Base-by-base conservation (phyloP, 2,797 vertebrate species). In the Sebastes ruberrimus region DNA sequence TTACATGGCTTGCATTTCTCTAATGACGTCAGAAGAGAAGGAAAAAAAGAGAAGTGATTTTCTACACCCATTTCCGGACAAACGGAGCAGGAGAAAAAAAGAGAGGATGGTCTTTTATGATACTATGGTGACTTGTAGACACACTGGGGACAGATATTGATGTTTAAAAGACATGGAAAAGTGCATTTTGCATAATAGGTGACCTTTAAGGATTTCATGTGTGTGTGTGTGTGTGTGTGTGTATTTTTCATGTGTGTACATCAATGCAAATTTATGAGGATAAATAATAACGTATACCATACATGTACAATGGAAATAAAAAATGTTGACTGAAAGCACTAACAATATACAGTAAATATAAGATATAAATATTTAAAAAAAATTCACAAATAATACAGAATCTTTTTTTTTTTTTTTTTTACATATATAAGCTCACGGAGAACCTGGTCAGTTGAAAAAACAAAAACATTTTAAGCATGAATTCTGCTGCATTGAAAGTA, bases 401-500 rank as follows among this genome's bases (percentile, higher is more conserved):
- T 63, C 13, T 38, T 52, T 71, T 7, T 38, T 38, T 33, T 33
- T 32, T 32, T 32, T 25, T 27, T 27, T 33, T 10, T 32, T 32
- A 33, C 14, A 16, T 64, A 22, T 35, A 56, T 33, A 46, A 55
- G 25, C 16, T 76, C 25, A 42, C 46, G 8, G 46, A 73, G 68
- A 27, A 33, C 76, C 30, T 74, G 78, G 69, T 59, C 57, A 81
- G 70, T 72, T 63, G 20, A 60, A 71, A 74, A 67, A 65, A 55
- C 22, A 35, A 27, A 22, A 11, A 38, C 25, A 22, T 4, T 55
- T 52, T 25, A 27, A 35, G 32, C 27, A 27, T 52, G 3, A 69
- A 82, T 74, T 83, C 28, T 82, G 70, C 74, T 28, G 71, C 70
- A 76, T 30, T 76, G 61, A 76, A 83, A 78, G 53, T 30, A 30